Evolutionary conservation across 2,113 vertebrate genomes (phyloP).

Genomic region (Proteles cristata): DNA sequence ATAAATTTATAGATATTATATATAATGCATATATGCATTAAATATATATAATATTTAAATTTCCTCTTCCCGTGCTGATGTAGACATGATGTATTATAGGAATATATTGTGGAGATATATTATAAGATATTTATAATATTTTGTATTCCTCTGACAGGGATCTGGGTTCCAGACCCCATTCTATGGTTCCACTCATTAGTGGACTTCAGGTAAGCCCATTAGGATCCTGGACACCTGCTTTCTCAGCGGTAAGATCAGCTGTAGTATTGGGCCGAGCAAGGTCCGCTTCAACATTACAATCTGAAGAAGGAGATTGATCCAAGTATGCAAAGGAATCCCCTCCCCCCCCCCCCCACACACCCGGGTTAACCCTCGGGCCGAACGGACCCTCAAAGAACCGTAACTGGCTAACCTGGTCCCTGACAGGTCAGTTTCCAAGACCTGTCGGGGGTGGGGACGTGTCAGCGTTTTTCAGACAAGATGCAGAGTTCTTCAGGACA

Average conservation of each 20-base stretch:
- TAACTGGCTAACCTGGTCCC: background rate
- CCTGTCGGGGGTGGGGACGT: background rate
- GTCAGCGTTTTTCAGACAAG: conserved; percentile 57
- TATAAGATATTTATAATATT: background rate
- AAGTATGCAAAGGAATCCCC: background rate
- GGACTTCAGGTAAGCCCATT: background rate
- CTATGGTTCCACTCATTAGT: background rate
- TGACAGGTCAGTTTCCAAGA: background rate
- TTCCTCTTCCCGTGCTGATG: background rate
- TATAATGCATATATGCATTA: background rate
- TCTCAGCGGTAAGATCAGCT: background rate
- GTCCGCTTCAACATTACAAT: background rate
- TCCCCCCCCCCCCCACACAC: too few species aligned
- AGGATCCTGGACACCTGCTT: background rate
- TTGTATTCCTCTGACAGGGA: background rate
- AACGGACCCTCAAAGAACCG: background rate
- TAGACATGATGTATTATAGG: background rate
- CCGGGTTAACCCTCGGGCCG: background rate
- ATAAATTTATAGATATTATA: background rate
- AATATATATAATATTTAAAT: background rate
- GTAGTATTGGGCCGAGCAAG: background rate
- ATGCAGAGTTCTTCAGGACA: conserved; percentile 49
- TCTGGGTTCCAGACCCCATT: background rate
- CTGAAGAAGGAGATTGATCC: background rate
- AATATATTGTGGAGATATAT: background rate